Percentiles rank a stretch among this genome's conserved stretches.
Evolutionary conservation across 2,888 invertebrate species (phyloP).

Genomic region (Scaptomyza tumidula): DNA sequence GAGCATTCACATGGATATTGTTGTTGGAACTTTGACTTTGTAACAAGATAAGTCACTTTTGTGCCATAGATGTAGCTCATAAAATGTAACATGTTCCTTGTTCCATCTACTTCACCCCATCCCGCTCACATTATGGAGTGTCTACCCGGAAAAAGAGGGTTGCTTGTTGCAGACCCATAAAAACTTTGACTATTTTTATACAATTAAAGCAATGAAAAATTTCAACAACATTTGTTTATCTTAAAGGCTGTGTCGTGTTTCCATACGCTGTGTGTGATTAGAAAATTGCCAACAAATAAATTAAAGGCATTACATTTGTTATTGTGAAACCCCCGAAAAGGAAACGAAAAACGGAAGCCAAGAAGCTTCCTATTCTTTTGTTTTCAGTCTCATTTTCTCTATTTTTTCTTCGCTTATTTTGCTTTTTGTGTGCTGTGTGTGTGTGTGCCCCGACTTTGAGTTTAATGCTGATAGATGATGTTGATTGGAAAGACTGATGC

Average conservation of each 20-base stretch:
- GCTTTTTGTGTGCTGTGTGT: slow-evolving; percentile 10
- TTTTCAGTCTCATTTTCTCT: slow-evolving; percentile 9
- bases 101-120: neutral
- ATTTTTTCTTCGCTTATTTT: slow-evolving; percentile 34
- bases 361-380: slow-evolving; percentile 51
- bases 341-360: slow-evolving; percentile 17
- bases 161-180: slow-evolving; percentile 65
- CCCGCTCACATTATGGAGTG: slow-evolving; percentile 59
- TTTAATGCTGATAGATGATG: slow-evolving; percentile 75
- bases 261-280: slow-evolving; percentile 54
- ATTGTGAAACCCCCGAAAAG: slow-evolving; percentile 4
- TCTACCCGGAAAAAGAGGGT: slow-evolving; percentile 48
- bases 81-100: slow-evolving; percentile 46
- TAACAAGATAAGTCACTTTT: slow-evolving; percentile 74
- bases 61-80: slow-evolving; percentile 46
- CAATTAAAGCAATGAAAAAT: slow-evolving; percentile 69
- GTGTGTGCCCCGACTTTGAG: slow-evolving; percentile 47
- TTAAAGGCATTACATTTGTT: slow-evolving; percentile 62
- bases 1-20: slow-evolving; percentile 21
- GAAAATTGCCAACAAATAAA: slow-evolving; percentile 73
- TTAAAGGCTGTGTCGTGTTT: slow-evolving; percentile 56
- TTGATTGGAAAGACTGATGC: slow-evolving; percentile 77
- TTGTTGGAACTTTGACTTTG: slow-evolving; percentile 21
- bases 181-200: slow-evolving; percentile 75
- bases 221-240: slow-evolving; percentile 68